Base-by-base conservation (phyloP, 2,797 vertebrate genomes). In the Arnoldichthys spilopterus region DNA sequence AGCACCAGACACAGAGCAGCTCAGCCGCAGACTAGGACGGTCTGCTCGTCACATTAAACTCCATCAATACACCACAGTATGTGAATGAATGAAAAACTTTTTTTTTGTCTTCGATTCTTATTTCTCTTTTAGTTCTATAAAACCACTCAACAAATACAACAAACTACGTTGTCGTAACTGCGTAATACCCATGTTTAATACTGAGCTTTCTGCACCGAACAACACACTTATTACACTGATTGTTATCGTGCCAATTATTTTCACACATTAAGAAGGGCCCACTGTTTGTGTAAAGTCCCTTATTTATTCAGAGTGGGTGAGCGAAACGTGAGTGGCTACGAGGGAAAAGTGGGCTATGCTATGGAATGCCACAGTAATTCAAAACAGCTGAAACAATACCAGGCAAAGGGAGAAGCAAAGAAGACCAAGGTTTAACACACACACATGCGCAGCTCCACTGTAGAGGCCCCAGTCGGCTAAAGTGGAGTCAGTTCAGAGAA, bases 381-480 rank as follows among this genome's bases (percentile, higher is more conserved):
- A 91, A 87, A 93, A 90, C 94, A 95, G 93, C 92, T 94, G 92
- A 92, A 85, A 92, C 77, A 92, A 94, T 89, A 91, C 74, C 58
- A 76, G 86, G 83, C 66, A 77, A 85, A 76, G 84, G 77, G 84
- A 90, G 85, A 78, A 81, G 83, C 85, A 63, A 64, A 58, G 53
- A 59, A 86, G 84, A 79, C 78, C 72, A 82, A 85, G 64, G 85
- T 18, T 74, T 76, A 61, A 78, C 53, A 72, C 24, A 78, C 18
- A 74, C 28, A 75, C 5, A 80, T 47, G 47, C 51, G 7, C 24
- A 6, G 40, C 51, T 62, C 37, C 71, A n/a, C 63, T n/a, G 47
- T 61, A 58, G 37, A 26, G 66, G 37, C 30, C 49, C 4, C 43
- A 72, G 30, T 37, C 43, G 79, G 70, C 77, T 83, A 76, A 62